Evolutionary conservation across 2,797 vertebrate species (phyloP).

Genomic region (Tolypeutes matacus): DNA sequence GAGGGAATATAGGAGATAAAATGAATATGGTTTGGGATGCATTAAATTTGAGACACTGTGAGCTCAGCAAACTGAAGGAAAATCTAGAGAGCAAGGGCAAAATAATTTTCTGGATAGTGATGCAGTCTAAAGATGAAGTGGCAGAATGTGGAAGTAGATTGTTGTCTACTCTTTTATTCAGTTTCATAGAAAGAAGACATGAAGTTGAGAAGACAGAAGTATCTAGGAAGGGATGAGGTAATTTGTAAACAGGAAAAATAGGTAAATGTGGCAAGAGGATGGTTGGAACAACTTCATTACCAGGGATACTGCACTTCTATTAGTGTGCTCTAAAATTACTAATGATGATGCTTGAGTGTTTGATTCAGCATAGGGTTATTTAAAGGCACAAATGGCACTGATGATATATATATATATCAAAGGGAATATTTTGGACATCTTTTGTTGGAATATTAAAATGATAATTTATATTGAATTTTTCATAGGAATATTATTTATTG

Average conservation of each 20-base stretch:
- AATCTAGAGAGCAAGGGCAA: not conserved
- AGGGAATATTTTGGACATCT: constrained; percentile 33
- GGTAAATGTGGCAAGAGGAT: not conserved
- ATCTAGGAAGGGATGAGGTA: not conserved
- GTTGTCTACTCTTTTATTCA: not conserved
- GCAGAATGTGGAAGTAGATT: not conserved
- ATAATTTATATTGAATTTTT: constrained; percentile 57
- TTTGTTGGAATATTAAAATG: constrained; percentile 50
- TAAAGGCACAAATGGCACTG: not conserved
- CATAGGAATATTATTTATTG: constrained; percentile 18
- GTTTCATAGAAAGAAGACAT: not conserved
- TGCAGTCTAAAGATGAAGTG: not conserved
- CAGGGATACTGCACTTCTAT: not conserved
- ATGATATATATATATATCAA: not conserved
- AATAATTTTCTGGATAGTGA: constrained; percentile 23
- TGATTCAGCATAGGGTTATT: not conserved
- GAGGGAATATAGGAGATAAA: not conserved
- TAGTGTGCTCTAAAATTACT: not conserved
- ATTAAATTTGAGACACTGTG: not conserved
- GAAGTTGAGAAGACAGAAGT: not conserved
- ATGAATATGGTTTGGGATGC: not conserved
- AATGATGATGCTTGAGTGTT: not conserved
- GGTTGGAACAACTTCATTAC: not conserved
- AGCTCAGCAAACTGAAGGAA: not conserved
- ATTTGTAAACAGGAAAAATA: not conserved